Conservation (phyloP, 1,140 invertebrate species). For the Maniola jurtina region DNA sequence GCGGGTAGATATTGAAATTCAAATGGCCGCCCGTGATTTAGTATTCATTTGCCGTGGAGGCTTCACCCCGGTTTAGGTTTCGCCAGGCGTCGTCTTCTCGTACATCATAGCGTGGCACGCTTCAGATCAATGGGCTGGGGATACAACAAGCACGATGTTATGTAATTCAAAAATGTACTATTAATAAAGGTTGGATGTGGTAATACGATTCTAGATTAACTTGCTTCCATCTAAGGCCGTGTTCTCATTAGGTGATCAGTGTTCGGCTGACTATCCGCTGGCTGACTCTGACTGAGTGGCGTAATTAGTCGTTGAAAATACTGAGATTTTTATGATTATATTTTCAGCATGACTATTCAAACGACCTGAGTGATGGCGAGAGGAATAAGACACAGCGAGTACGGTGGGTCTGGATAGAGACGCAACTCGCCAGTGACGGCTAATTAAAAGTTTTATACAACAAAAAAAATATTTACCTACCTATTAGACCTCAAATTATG, state of each 20-base stretch:
- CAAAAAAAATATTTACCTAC: no score
- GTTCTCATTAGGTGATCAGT: no score
- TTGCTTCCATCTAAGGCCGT: no score
- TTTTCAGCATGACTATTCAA: neutral
- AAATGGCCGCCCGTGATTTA: conserved; percentile 73
- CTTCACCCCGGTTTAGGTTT: conserved; percentile 75
- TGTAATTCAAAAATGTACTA: neutral
- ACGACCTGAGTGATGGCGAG: neutral
- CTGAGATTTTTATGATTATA: neutral
- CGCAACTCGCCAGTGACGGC: no score
- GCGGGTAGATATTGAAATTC: conserved; percentile 72
- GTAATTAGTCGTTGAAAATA: neutral
- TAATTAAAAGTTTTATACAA: no score
- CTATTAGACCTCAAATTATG: no score
- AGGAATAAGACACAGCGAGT: no score
- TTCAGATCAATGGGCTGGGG: conserved; percentile 43
- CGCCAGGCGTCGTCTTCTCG: conserved; percentile 72
- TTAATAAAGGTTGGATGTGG: no score
- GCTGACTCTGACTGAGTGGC: no score
- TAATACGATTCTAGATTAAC: no score
- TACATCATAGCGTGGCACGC: conserved; percentile 71
- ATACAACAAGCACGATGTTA: conserved; percentile 30
- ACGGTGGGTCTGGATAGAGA: no score
- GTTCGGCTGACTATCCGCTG: no score
- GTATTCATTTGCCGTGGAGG: conserved; percentile 77